phyloP scores from a whole-genome alignment of 2,888 invertebrate species.

The Megastigmus dorsalis region DNA sequence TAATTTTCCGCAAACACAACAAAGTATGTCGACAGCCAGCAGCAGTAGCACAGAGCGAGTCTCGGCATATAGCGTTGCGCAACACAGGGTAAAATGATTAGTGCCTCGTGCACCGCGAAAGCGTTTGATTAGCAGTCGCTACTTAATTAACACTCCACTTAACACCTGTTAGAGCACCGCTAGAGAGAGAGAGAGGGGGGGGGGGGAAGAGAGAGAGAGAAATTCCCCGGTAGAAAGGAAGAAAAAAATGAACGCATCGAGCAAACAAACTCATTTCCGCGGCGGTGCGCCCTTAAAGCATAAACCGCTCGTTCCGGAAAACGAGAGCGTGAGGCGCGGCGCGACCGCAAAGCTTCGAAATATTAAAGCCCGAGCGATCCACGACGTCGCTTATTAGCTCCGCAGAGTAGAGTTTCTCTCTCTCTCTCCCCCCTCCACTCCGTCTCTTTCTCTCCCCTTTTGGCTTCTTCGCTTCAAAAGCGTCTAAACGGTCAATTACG shows the following conservation, averaged over 20 bases:
- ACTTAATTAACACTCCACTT: slow-evolving; percentile 41
- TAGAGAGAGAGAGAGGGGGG: background rate
- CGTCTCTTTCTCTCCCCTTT: background rate
- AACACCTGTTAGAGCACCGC: slow-evolving; percentile 4
- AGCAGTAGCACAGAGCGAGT: no score
- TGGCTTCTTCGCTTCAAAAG: background rate
- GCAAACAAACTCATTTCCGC: slow-evolving; percentile 24
- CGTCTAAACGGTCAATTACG: slow-evolving; percentile 29
- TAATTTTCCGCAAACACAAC: slow-evolving; percentile 10
- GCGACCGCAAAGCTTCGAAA: background rate
- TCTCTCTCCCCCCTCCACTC: background rate
- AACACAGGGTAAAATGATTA: slow-evolving; percentile 23
- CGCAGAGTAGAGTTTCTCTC: background rate
- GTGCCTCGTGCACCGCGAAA: background rate
- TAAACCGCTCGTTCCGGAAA: background rate
- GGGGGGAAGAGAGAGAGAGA: background rate
- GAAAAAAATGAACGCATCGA: background rate
- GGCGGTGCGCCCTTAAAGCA: background rate
- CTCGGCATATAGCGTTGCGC: no score
- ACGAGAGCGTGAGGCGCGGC: background rate
- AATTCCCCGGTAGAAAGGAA: background rate
- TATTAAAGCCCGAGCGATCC: background rate
- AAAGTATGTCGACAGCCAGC: no score
- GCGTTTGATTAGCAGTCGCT: slow-evolving; percentile 32
- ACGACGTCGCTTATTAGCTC: background rate